Evolutionary conservation across 2,113 vertebrate species (phyloP).

Genomic region (Gnathonemus longibarbis): DNA sequence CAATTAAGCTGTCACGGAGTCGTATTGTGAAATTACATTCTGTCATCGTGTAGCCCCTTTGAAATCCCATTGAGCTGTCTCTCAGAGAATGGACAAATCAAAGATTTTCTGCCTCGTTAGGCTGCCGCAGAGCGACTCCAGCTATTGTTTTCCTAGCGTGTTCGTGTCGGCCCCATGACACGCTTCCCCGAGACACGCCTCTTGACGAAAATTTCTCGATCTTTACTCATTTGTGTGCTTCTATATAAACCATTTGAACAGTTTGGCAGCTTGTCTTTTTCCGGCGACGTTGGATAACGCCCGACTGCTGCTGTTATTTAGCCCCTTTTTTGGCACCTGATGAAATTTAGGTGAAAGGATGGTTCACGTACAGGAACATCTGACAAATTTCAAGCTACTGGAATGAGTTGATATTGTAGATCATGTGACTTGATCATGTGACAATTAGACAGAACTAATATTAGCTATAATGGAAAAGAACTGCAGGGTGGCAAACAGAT

Average conservation of each 20-base stretch:
- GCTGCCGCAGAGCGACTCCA: constrained; percentile 18
- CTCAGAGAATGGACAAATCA: constrained; percentile 34
- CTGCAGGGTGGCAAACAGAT: neutral
- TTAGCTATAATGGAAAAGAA: neutral
- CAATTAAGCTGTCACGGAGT: constrained; percentile 46
- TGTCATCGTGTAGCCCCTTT: constrained; percentile 32
- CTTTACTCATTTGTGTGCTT: neutral
- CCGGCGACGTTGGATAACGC: neutral
- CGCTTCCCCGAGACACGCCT: constrained; percentile 1
- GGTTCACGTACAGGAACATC: neutral
- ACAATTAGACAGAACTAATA: neutral
- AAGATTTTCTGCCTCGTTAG: constrained; percentile 34
- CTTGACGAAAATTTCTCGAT: neutral
- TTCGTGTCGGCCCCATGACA: constrained; percentile 17
- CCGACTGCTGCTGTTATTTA: neutral
- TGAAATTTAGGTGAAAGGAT: neutral
- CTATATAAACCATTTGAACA: neutral
- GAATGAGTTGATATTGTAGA: neutral
- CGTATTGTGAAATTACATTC: constrained; percentile 41
- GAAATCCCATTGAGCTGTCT: constrained; percentile 26
- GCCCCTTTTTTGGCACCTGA: neutral
- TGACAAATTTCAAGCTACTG: neutral
- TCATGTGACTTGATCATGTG: neutral
- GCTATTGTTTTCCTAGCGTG: constrained; percentile 17
- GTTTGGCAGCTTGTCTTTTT: neutral